A percentile compares a stretch with the other conserved stretches of the same genome.
These are phyloP conservation scores for Dryas iulia DNA, from an alignment of 1,140 invertebrate species.

Conservation along the genomic window DNA sequence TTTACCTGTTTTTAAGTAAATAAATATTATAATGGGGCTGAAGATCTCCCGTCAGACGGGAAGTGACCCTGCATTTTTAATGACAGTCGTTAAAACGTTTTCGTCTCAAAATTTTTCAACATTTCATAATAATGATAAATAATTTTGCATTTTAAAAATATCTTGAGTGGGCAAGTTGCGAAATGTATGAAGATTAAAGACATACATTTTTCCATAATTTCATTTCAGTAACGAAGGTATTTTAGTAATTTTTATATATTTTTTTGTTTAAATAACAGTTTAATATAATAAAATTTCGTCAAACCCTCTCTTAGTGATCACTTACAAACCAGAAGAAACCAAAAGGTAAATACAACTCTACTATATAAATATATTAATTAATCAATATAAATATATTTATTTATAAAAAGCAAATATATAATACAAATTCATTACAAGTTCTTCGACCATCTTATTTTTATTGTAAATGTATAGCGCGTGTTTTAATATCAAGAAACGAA, in stretches of 20 bases:
- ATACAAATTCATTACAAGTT: background rate
- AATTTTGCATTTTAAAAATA: background rate
- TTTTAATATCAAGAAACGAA: conserved; percentile 6
- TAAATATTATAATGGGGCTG: background rate
- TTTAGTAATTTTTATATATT: no score
- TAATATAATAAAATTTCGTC: no score
- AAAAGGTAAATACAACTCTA: no score
- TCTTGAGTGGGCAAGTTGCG: background rate
- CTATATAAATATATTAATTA: no score
- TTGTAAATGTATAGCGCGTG: background rate
- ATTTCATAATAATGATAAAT: background rate
- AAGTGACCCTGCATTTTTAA: conserved; percentile 1
- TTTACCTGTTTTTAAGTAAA: background rate
- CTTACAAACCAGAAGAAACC: no score
- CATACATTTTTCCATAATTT: background rate
- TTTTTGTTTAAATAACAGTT: no score
- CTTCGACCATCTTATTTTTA: background rate
- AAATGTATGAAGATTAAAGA: no score
- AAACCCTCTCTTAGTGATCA: no score
- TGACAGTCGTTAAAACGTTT: background rate
- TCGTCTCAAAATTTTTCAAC: background rate
- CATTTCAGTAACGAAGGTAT: background rate
- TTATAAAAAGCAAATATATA: background rate
- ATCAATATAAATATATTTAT: background rate
- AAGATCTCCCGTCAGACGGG: background rate